Conservation (phyloP, 1,140 invertebrate genomes). For the Drosophila lini region DNA sequence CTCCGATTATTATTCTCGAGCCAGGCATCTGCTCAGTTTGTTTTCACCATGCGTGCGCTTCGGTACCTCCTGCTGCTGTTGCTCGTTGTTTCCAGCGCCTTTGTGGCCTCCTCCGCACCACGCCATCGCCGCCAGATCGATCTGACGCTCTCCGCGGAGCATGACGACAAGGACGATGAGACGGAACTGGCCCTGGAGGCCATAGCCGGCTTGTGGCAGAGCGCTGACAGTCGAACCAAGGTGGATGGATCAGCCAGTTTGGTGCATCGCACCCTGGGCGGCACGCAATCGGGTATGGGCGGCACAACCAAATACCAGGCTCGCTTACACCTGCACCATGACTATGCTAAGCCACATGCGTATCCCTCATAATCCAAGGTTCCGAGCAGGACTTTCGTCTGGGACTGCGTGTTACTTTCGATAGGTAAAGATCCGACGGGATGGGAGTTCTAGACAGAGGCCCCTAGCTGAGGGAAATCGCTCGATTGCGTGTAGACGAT, state of each 20-base stretch:
- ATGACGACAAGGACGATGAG: slow-evolving; percentile 75
- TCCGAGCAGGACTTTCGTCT: slow-evolving; percentile 73
- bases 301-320: slow-evolving; percentile 75
- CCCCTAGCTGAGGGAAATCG: slow-evolving; percentile 21
- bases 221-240: slow-evolving; percentile 73
- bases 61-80: slow-evolving; percentile 47
- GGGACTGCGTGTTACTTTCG: slow-evolving; percentile 72
- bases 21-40: slow-evolving; percentile 35
- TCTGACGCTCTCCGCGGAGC: slow-evolving; percentile 75
- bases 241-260: slow-evolving; percentile 75
- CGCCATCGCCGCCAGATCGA: slow-evolving; percentile 72
- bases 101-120: background rate
- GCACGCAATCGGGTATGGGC: slow-evolving; percentile 71
- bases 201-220: slow-evolving; percentile 80
- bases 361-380: slow-evolving; percentile 69
- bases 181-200: slow-evolving; percentile 80
- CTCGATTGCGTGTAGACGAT: slow-evolving; percentile 63
- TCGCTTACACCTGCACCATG: slow-evolving; percentile 78
- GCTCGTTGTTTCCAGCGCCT: slow-evolving; percentile 16
- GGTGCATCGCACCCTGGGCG: slow-evolving; percentile 61
- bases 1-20: background rate
- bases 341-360: slow-evolving; percentile 67
- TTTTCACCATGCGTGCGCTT: slow-evolving; percentile 55
- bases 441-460: slow-evolving; percentile 19
- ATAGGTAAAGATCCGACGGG: background rate